Conservation (phyloP, 2,797 vertebrate species). For the Typhlichthys subterraneus region DNA sequence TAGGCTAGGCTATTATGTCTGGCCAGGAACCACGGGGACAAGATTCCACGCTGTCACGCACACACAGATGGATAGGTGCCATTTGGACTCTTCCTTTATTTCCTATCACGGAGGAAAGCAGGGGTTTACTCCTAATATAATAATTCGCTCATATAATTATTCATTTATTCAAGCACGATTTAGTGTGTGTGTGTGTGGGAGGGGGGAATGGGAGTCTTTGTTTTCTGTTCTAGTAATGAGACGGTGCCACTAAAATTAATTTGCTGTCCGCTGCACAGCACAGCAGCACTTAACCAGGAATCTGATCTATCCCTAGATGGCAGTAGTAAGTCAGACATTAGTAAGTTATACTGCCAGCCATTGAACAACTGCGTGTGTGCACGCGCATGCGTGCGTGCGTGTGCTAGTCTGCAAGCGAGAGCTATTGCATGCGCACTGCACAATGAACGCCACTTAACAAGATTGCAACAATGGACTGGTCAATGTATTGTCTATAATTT, state of each 20-base stretch:
- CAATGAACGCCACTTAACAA: too few species aligned
- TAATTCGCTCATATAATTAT: neutral
- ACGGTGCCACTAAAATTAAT: constrained; percentile 7
- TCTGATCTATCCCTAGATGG: constrained; percentile 79
- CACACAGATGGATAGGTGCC: constrained; percentile 14
- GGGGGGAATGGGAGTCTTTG: too few species aligned
- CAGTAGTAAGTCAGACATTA: constrained; percentile 80
- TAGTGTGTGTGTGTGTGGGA: too few species aligned
- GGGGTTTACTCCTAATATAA: neutral
- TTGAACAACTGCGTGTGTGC: constrained; percentile 27
- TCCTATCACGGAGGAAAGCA: neutral
- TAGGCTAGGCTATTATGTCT: too few species aligned
- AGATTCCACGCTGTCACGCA: neutral
- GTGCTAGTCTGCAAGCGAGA: constrained; percentile 33
- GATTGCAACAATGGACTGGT: too few species aligned
- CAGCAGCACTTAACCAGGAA: constrained; percentile 28
- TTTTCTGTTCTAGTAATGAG: too few species aligned
- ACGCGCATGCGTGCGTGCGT: constrained; percentile 35
- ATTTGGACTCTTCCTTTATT: neutral
- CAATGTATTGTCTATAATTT: too few species aligned
- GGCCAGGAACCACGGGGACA: too few species aligned
- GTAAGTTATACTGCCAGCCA: constrained; percentile 23
- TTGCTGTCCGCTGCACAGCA: constrained; percentile 20
- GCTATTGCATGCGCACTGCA: neutral
- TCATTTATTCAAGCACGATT: constrained; percentile 4